A percentile compares a stretch with the other conserved stretches of the same genome.
These are phyloP conservation scores for Apteryx owenii DNA, from an alignment of 2,113 vertebrate genomes.

Conservation along the genomic window DNA sequence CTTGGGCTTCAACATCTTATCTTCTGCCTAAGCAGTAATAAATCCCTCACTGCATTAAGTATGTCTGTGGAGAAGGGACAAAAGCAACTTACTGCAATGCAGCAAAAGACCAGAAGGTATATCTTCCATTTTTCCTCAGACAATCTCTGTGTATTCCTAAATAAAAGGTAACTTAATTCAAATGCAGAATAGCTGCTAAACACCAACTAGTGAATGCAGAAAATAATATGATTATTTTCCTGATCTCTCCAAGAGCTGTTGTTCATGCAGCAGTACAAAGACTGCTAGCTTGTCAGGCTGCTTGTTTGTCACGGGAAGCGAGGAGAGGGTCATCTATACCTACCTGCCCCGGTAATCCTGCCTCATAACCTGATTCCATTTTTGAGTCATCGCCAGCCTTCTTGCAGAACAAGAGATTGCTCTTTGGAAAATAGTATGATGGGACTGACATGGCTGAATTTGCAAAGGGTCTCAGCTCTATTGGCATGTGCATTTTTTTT, in stretches of 20 bases:
- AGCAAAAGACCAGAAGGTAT: not conserved
- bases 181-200: not conserved
- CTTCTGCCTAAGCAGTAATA: not conserved
- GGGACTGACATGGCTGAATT: not conserved
- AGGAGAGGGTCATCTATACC: not conserved
- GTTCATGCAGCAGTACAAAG: fast-evolving
- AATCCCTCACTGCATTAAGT: not conserved
- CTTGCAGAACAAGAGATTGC: not conserved
- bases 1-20: not conserved
- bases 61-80: not conserved
- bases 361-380: fast-evolving
- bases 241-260: not conserved
- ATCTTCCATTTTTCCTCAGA: not conserved
- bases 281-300: not conserved
- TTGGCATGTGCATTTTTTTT: fast-evolving
- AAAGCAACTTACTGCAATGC: not conserved
- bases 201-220: not conserved
- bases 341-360: not conserved
- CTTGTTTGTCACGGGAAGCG: not conserved
- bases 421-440: not conserved
- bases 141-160: not conserved
- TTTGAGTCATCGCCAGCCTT: not conserved
- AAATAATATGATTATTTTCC: not conserved
- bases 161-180: not conserved
- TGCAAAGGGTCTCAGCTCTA: not conserved